Conservation (phyloP, 2,888 invertebrate genomes). For the Tribolium freemani region DNA sequence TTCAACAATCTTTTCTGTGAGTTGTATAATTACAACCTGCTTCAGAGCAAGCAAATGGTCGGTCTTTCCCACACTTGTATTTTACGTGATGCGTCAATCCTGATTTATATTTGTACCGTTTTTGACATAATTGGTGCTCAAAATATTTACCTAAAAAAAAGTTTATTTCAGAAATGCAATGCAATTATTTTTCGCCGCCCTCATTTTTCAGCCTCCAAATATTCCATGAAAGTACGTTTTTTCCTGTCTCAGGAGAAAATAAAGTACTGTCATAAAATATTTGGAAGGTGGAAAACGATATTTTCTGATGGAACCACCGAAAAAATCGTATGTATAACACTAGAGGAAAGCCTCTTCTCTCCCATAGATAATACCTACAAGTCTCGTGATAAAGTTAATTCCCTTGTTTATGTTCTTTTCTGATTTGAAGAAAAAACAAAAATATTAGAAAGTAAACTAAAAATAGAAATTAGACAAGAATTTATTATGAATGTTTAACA, state of each 20-base stretch:
- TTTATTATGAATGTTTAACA: background rate
- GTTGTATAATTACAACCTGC: constrained; percentile 28
- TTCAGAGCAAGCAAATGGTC: constrained; percentile 46
- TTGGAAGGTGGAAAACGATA: too few species aligned
- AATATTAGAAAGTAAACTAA: background rate
- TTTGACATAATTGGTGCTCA: constrained; percentile 25
- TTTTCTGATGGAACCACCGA: too few species aligned
- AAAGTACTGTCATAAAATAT: too few species aligned
- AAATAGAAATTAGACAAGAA: background rate
- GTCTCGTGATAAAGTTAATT: too few species aligned
- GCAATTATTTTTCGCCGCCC: too few species aligned
- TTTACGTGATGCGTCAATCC: constrained; percentile 38
- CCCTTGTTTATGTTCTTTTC: too few species aligned
- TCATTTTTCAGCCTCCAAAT: too few species aligned
- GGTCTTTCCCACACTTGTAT: constrained; percentile 47
- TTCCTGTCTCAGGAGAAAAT: too few species aligned
- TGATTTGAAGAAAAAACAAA: background rate
- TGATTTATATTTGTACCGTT: constrained; percentile 39
- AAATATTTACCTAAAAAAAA: background rate
- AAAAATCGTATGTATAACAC: too few species aligned
- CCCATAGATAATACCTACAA: too few species aligned
- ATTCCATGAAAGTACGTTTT: too few species aligned
- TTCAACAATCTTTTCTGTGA: constrained; percentile 15
- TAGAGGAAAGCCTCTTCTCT: too few species aligned
- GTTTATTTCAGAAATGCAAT: background rate